phyloP scores from a whole-genome alignment of 2,888 invertebrate genomes.

The Carabus problematicus region DNA sequence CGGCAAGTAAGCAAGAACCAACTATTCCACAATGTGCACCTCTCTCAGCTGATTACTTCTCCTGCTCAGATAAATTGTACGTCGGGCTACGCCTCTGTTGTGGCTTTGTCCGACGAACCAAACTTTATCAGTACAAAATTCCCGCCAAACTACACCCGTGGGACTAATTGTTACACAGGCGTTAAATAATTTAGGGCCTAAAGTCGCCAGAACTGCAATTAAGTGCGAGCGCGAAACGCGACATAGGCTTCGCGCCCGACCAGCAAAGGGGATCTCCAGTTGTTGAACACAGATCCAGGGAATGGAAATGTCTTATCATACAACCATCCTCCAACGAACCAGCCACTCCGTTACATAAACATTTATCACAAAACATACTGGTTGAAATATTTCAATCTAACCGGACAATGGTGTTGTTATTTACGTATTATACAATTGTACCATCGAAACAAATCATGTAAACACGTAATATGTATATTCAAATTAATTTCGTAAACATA shows the following conservation, averaged over 20 bases:
- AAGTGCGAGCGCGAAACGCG: conserved; percentile 13
- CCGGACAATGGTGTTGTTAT: too few relatives aligned
- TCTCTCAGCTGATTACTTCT: conserved; percentile 28
- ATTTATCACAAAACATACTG: too few relatives aligned
- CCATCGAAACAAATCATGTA: too few relatives aligned
- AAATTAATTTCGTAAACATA: too few relatives aligned
- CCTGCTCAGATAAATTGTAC: conserved; percentile 1
- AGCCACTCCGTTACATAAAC: too few relatives aligned
- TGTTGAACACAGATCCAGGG: too few relatives aligned
- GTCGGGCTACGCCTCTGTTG: conserved; percentile 12
- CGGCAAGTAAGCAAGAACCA: not conserved
- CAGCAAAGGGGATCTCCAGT: too few relatives aligned
- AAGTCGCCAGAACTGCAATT: conserved; percentile 27
- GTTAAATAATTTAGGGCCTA: conserved; percentile 32
- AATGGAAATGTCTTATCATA: too few relatives aligned
- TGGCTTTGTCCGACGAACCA: conserved; percentile 24
- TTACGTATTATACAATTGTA: too few relatives aligned
- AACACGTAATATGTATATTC: too few relatives aligned
- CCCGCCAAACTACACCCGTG: conserved; percentile 25
- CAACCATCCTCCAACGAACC: too few relatives aligned
- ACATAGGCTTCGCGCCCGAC: not conserved
- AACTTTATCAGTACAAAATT: conserved; percentile 31
- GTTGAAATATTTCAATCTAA: too few relatives aligned
- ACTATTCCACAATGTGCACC: conserved; percentile 10
- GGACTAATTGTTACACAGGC: conserved; percentile 32